Evolutionary conservation across 2,888 invertebrate genomes (phyloP).

Genomic region (Cistogaster globosa): DNA sequence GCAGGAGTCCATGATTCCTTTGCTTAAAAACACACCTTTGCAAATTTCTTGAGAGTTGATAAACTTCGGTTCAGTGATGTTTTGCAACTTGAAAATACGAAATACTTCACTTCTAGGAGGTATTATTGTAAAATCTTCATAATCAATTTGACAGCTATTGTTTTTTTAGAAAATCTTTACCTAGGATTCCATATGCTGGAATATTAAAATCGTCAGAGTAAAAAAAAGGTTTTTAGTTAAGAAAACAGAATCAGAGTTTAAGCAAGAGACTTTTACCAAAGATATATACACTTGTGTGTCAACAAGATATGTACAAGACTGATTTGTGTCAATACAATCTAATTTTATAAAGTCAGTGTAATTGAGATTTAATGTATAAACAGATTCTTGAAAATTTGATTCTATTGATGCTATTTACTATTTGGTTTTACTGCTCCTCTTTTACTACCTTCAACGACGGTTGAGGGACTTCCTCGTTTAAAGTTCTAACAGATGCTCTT

Average conservation of each 20-base stretch:
- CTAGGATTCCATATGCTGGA: too few relatives aligned
- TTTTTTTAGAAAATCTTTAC: too few relatives aligned
- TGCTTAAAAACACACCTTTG: too few relatives aligned
- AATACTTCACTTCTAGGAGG: too few relatives aligned
- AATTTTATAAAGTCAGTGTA: slow-evolving; percentile 12
- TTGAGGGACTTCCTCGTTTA: slow-evolving; percentile 33
- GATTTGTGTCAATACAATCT: background rate
- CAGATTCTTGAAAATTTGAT: background rate
- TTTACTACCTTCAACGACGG: slow-evolving; percentile 3
- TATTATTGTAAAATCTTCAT: too few relatives aligned
- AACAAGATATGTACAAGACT: slow-evolving; percentile 4
- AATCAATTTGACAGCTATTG: too few relatives aligned
- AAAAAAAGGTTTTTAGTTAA: too few relatives aligned
- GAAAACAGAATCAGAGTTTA: background rate
- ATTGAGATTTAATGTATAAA: background rate
- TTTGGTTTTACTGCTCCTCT: background rate
- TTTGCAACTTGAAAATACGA: too few relatives aligned
- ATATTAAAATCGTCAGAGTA: too few relatives aligned
- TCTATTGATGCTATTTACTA: background rate
- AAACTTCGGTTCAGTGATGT: too few relatives aligned
- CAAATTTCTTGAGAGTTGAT: too few relatives aligned
- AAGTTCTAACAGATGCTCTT: slow-evolving; percentile 19
- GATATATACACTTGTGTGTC: slow-evolving; percentile 1
- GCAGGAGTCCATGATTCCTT: too few relatives aligned
- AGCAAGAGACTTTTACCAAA: background rate